Evolutionary conservation across 2,113 vertebrate genomes (phyloP).

Genomic region (Todiramphus saurophagus): DNA sequence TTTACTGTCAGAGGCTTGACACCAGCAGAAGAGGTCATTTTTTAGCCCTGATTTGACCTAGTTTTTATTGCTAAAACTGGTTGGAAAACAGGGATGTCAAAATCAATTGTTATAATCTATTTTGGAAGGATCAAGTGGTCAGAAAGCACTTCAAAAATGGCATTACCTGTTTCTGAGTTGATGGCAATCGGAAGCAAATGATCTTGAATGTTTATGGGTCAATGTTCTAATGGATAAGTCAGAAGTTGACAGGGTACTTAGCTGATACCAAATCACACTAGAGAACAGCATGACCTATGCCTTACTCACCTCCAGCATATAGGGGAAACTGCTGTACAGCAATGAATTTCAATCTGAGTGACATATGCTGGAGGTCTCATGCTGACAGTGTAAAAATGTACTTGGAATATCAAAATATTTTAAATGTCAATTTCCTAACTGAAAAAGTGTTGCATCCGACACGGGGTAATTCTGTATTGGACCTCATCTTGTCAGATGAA

Average conservation of each 20-base stretch:
- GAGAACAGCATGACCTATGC: constrained; percentile 16
- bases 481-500: constrained; percentile 27
- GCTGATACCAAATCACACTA: constrained; percentile 46
- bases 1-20: not conserved
- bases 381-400: not conserved
- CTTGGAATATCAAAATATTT: constrained; percentile 33
- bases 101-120: constrained; percentile 28
- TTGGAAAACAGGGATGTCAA: constrained; percentile 11
- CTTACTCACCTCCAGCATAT: not conserved
- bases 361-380: not conserved
- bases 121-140: constrained; percentile 49
- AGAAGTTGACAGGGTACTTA: constrained; percentile 60
- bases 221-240: not conserved
- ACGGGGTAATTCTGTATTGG: not conserved
- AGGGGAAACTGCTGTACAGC: not conserved
- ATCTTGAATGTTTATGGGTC: constrained; percentile 51
- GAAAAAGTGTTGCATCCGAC: not conserved
- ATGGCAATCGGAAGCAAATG: constrained; percentile 25
- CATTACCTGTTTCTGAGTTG: constrained; percentile 16
- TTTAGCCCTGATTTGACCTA: constrained; percentile 15
- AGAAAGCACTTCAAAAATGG: constrained; percentile 41
- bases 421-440: constrained; percentile 1
- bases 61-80: constrained; percentile 23
- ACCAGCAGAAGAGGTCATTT: not conserved
- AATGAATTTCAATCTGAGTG: not conserved